phyloP scores from a whole-genome alignment of 2,888 invertebrate genomes.

The Lycophotia porphyrea region DNA sequence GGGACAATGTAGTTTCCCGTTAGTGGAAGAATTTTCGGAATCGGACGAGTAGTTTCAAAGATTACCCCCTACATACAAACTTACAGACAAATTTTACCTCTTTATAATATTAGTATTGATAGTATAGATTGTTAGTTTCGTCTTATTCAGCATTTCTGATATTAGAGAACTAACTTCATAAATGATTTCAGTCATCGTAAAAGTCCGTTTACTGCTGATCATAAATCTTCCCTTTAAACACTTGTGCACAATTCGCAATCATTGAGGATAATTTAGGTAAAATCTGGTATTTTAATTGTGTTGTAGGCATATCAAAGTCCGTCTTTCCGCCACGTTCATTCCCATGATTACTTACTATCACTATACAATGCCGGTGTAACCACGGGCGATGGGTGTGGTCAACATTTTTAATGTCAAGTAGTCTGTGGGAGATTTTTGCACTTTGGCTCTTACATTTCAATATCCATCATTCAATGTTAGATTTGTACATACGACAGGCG shows the following conservation, averaged over 20 bases:
- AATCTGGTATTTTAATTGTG: background rate
- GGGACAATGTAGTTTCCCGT: too few relatives aligned
- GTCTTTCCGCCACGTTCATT: slow-evolving; percentile 14
- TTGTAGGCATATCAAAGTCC: background rate
- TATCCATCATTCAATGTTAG: slow-evolving; percentile 35
- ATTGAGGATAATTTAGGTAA: background rate
- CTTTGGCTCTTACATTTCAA: slow-evolving; percentile 34
- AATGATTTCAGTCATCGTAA: slow-evolving; percentile 1
- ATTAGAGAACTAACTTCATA: background rate
- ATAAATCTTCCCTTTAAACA: background rate
- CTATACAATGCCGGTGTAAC: background rate
- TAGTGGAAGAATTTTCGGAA: too few relatives aligned
- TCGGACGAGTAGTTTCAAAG: too few relatives aligned
- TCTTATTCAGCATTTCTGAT: slow-evolving; percentile 15
- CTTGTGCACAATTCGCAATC: background rate
- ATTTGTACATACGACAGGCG: slow-evolving; percentile 19
- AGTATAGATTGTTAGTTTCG: background rate
- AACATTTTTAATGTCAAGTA: slow-evolving; percentile 25
- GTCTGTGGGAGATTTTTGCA: slow-evolving; percentile 22
- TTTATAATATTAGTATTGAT: too few relatives aligned
- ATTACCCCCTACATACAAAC: too few relatives aligned
- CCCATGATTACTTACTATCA: slow-evolving; percentile 6
- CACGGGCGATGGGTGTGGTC: slow-evolving; percentile 28
- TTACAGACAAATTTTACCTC: too few relatives aligned
- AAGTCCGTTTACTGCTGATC: background rate